Evolutionary conservation across 2,888 invertebrate genomes (phyloP).

Genomic region (Hoplodrina blanda): DNA sequence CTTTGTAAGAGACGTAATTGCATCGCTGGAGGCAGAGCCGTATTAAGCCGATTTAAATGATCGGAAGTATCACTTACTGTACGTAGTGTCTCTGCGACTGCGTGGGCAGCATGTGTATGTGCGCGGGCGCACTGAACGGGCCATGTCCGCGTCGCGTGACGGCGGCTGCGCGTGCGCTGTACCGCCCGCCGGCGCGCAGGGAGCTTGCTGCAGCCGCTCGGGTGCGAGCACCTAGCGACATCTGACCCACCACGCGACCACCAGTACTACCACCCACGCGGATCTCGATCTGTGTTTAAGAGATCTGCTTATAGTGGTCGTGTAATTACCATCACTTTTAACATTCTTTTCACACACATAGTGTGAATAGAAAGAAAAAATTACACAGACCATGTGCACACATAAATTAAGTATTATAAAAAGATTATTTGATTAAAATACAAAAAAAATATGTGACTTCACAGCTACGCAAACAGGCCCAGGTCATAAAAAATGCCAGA

Average conservation of each 20-base stretch:
- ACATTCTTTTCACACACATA: no score
- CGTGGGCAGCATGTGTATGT: slow-evolving; percentile 93
- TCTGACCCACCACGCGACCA: slow-evolving; percentile 92
- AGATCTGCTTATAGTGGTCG: neutral
- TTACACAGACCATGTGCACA: no score
- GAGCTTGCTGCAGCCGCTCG: slow-evolving; percentile 97
- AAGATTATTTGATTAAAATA: no score
- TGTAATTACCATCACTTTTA: no score
- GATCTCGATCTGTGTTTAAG: slow-evolving; percentile 80
- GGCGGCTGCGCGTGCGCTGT: slow-evolving; percentile 97
- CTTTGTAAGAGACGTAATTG: neutral
- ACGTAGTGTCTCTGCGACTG: slow-evolving; percentile 87
- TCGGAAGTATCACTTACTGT: slow-evolving; percentile 71
- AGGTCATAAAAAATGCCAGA: no score
- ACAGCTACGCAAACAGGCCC: no score
- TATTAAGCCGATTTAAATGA: slow-evolving; percentile 6
- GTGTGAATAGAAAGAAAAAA: no score
- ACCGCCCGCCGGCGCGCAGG: slow-evolving; percentile 95
- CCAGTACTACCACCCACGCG: slow-evolving; percentile 80
- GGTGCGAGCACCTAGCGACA: slow-evolving; percentile 96
- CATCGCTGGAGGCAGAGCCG: neutral
- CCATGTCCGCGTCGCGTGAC: slow-evolving; percentile 97
- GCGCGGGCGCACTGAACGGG: slow-evolving; percentile 95
- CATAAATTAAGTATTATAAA: no score
- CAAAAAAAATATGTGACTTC: no score